These are phyloP conservation scores for Drosophila antonietae DNA, from an alignment of 2,888 invertebrate species.

Conservation along the genomic window DNA sequence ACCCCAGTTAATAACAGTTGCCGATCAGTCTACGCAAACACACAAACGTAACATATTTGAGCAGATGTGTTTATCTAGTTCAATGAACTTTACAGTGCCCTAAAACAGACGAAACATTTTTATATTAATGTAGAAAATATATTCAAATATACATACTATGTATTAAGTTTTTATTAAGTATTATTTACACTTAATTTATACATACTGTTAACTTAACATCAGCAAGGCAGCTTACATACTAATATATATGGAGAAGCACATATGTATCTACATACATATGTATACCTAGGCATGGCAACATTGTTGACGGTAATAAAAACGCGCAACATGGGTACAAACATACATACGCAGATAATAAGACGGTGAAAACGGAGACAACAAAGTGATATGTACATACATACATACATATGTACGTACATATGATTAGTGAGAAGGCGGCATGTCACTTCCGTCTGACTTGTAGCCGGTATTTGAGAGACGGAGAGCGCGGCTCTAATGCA, in stretches of 20 bases:
- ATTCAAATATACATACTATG: not conserved
- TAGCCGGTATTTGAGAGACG: slow-evolving; percentile 59
- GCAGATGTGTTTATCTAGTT: slow-evolving; percentile 65
- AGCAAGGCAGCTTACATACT: not conserved
- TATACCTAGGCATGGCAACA: slow-evolving; percentile 34
- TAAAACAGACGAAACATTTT: not conserved
- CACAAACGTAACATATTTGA: slow-evolving; percentile 43
- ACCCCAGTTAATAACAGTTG: slow-evolving; percentile 42
- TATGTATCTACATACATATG: not conserved
- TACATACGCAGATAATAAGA: slow-evolving; percentile 15
- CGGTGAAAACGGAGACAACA: slow-evolving; percentile 16
- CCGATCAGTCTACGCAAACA: slow-evolving; percentile 37
- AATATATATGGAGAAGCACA: not conserved
- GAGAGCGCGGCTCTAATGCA: slow-evolving; percentile 35
- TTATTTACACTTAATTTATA: not conserved
- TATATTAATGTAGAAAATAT: slow-evolving; percentile 2
- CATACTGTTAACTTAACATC: slow-evolving; percentile 3
- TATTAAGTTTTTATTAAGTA: not conserved
- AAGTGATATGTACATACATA: not conserved
- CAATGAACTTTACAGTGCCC: slow-evolving; percentile 49
- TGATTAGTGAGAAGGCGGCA: slow-evolving; percentile 38
- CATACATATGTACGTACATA: not conserved
- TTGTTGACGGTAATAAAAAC: slow-evolving; percentile 37
- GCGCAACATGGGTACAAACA: slow-evolving; percentile 39
- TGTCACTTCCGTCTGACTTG: slow-evolving; percentile 66